phyloP scores from a whole-genome alignment of 1,140 invertebrate species.

The Eciton burchellii region DNA sequence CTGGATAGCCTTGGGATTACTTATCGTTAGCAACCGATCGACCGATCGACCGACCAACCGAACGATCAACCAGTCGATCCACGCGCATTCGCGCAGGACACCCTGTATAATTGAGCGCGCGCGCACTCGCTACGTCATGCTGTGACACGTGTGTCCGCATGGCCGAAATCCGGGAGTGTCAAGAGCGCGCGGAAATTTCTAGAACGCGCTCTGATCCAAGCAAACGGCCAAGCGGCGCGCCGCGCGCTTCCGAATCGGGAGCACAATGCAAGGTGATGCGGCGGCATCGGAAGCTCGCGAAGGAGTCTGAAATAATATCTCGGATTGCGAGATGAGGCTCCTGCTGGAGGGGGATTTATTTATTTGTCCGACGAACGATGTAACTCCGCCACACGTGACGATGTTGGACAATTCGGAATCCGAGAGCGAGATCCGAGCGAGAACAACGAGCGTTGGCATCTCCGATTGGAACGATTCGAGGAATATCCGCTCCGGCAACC shows the following conservation, averaged over 20 bases:
- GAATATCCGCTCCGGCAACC: no score
- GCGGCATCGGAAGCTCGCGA: neutral
- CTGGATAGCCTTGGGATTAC: conserved; percentile 72
- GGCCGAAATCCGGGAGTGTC: conserved; percentile 28
- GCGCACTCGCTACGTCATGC: conserved; percentile 9
- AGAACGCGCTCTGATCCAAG: neutral
- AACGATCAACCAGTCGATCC: neutral
- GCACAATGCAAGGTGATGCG: neutral
- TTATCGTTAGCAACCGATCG: conserved; percentile 58
- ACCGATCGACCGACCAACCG: conserved; percentile 3
- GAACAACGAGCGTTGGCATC: no score
- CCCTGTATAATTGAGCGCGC: conserved; percentile 16
- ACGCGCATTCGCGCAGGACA: neutral
- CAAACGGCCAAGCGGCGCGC: no score
- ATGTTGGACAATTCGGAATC: no score
- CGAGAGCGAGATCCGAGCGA: no score
- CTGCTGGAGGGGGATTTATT: neutral
- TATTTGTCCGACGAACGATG: neutral
- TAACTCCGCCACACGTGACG: neutral
- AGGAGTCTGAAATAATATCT: conserved; percentile 5
- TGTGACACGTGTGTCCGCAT: neutral
- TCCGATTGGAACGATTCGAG: no score
- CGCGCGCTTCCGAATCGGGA: neutral
- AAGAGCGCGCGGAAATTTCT: neutral
- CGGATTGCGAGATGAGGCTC: neutral